phyloP scores from a whole-genome alignment of 2,797 vertebrate species.

The Myotis pilosus region DNA sequence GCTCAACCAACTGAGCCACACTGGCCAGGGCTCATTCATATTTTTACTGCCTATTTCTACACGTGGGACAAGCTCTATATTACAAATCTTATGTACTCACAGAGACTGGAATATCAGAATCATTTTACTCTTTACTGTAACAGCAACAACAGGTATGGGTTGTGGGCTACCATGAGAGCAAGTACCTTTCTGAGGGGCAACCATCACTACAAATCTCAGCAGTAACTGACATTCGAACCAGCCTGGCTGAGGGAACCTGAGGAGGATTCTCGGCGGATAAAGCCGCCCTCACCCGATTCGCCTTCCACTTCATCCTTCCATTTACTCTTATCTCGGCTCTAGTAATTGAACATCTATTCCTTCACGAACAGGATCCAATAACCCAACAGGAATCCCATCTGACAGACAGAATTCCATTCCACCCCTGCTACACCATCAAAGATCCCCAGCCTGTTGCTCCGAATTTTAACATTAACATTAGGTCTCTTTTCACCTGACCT shows the following conservation, averaged over 20 bases:
- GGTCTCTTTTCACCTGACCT: not conserved
- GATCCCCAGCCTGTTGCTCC: not conserved
- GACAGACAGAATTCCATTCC: conserved; percentile 75
- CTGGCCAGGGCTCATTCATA: not conserved
- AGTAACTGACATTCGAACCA: rapidly evolving
- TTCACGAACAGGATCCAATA: conserved; percentile 75
- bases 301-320: conserved; percentile 69
- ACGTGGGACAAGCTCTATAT: not conserved
- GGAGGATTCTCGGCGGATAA: not conserved
- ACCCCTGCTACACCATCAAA: not conserved
- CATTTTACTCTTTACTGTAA: not conserved
- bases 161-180: conserved; percentile 70
- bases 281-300: not conserved
- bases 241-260: not conserved
- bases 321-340: not conserved
- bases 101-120: not conserved
- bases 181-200: conserved; percentile 61
- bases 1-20: not conserved
- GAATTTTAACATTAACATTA: not conserved
- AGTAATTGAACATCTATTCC: not conserved
- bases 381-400: not conserved
- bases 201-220: conserved; percentile 67
- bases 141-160: not conserved
- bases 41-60: not conserved
- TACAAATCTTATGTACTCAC: not conserved